Evolutionary conservation across 23 tunicate genomes (phyloP), one percentile per base, ranked within the genome.

Genomic region (Trididemnum clinides): DNA sequence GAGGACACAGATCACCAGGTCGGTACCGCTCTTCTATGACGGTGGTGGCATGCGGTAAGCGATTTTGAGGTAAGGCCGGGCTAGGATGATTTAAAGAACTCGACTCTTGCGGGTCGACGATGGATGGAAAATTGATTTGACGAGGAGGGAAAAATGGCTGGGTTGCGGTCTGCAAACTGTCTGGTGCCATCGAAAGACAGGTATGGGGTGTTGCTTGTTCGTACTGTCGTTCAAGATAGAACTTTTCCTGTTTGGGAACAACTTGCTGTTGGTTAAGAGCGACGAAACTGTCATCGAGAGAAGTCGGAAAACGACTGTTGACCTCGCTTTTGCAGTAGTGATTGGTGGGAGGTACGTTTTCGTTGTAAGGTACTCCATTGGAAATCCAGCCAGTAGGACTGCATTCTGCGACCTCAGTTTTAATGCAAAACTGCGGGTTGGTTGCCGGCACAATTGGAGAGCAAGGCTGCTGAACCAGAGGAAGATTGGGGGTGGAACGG

Each of bases 131-230:
- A 58, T 87, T 92, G 22, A 92, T 70, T 57, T 85, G 95, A 25
- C 69, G 89, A 3, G 88, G 90, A 25, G 88, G 88, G 38, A 92
- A 92, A 35, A 77, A 65, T 6, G 87, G 91, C 50, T 85, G 95
- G 3, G 19, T 58, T 64, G 59, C 70, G 64, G 65, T 15, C 0
- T 57, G 75, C 39, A 71, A 84, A 27, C 36, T 63, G 76, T 62
- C 33, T 19, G 51, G 62, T 49, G n/a, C 32, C 7, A 57, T 64
- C 20, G 34, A 22, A 0, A 77, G 5, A 10, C 3, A 4, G 57
- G 77, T 63, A 19, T 22, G 20, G 0, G 6, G 57, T 12, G 32
- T 12, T 1, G 78, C 15, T n/a, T 20, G 64, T 32, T 6, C 28
- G 83, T 73, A 82, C 33, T 82, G 92, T 25, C 30, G 75, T 1